Conservation (phyloP, 2,113 vertebrate genomes). For the Etia nguti region DNA sequence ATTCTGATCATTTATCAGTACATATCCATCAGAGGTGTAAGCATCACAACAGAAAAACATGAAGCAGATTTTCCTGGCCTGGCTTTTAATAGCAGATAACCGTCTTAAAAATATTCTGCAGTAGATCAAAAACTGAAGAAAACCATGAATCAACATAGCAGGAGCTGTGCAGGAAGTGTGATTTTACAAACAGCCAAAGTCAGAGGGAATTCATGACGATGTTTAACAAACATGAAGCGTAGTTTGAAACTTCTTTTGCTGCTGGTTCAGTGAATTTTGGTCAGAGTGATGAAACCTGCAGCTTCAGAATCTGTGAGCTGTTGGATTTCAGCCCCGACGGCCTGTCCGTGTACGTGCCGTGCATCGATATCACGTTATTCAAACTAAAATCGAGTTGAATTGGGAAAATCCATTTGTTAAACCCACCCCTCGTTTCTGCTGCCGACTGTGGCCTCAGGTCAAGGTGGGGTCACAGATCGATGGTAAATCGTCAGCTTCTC, state of each 20-base stretch:
- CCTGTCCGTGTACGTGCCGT: background rate
- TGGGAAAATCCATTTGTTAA: background rate
- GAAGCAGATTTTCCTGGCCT: too few relatives aligned
- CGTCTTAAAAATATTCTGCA: background rate
- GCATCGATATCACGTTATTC: background rate
- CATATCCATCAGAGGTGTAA: background rate
- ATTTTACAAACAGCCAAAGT: background rate
- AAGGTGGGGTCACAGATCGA: background rate
- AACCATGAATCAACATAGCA: background rate
- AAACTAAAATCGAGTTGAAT: background rate
- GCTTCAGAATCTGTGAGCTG: background rate
- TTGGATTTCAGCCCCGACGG: rapidly evolving
- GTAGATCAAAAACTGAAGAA: background rate
- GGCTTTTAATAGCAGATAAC: background rate
- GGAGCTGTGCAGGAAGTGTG: background rate
- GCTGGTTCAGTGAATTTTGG: background rate
- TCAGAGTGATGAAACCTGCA: background rate
- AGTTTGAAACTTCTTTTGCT: background rate
- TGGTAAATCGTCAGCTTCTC: background rate
- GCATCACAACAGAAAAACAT: background rate
- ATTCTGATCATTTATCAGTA: background rate
- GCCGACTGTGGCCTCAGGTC: background rate
- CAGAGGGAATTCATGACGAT: background rate
- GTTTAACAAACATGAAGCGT: background rate
- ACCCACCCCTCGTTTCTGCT: background rate